Evolutionary conservation across 2,797 vertebrate genomes (phyloP).

Genomic region (Cygnus olor): DNA sequence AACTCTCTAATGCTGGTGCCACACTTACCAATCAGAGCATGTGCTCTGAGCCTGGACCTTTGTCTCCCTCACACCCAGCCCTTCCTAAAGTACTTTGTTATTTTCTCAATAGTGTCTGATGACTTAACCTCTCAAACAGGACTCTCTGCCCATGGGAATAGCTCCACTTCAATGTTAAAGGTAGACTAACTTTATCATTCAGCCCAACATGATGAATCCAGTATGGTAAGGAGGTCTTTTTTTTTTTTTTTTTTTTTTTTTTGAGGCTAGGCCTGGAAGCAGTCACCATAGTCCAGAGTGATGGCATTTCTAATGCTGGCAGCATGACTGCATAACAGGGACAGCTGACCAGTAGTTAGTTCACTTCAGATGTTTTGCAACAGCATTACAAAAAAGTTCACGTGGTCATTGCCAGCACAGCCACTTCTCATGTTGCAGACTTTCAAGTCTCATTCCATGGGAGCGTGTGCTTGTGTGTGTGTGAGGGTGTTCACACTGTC

Average conservation of each 20-base stretch:
- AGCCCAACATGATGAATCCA: not conserved
- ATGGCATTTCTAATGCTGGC: not conserved
- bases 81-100: constrained; percentile 27
- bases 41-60: not conserved
- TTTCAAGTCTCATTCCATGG: not conserved
- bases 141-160: not conserved
- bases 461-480: rapidly evolving
- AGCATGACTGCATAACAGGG: not conserved
- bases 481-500: not conserved
- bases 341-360: not conserved
- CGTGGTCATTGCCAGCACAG: not conserved
- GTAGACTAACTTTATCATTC: not conserved
- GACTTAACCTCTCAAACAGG: constrained; percentile 22
- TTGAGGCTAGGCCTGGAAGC: not conserved
- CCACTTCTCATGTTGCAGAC: not conserved
- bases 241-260: not conserved
- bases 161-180: constrained; percentile 22
- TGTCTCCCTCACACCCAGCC: not conserved
- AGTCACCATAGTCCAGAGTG: not conserved
- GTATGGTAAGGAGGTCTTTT: not conserved
- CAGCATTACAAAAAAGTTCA: rapidly evolving
- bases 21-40: not conserved
- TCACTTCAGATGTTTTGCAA: not conserved
- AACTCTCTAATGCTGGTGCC: not conserved
- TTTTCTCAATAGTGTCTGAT: not conserved